Base-by-base conservation (phyloP, 2,888 invertebrate species). In the Epirrita christyi region DNA sequence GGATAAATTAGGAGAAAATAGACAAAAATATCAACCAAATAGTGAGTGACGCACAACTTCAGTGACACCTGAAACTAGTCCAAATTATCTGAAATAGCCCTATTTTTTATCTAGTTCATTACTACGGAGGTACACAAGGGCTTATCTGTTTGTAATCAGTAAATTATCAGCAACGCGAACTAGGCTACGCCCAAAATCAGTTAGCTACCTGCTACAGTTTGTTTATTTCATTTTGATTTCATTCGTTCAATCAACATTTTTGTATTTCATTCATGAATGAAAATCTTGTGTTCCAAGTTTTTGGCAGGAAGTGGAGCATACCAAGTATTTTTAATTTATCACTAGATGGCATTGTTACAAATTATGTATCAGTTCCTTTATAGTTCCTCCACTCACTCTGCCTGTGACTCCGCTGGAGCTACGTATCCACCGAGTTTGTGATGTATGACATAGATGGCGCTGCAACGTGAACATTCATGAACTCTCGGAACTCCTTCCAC, bases 161-260 rank as follows among this genome's bases (percentile, higher is more conserved):
- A 72, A 82, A 73, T 81, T 87, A 88, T 86, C 85, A 79, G 74
- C 67, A 75, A 56, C 70, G 75, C 67, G 73, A 71, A 60, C 71
- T 73, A 72, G 90, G 70, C 86, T 83, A 90, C 90, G 90, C 90
- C 90, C 90, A 83, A 66, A 71, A 68, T 73, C 75, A 71, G 76
- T 86, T 86, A 84, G 82, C 43, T 21, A 11, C 14, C 42, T 41
- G n/a, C n/a, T 36, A 36, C 11, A 38, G 8, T 14, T 55, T 29
- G 48, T 37, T 37, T 37, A 8, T 37, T n/a, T 15, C 11, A 14
- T 44, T 43, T 58, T 55, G 52, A 36, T 63, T 86, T 86, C 85
- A 81, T 70, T 70, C 59, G 58, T 46, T 40, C 8, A 32, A 11
- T 9, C 0, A 13, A 15, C 9, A 13, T 46, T 21, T 37, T 46